phyloP scores from a whole-genome alignment of 2,797 vertebrate genomes.

The Manis pentadactyla region DNA sequence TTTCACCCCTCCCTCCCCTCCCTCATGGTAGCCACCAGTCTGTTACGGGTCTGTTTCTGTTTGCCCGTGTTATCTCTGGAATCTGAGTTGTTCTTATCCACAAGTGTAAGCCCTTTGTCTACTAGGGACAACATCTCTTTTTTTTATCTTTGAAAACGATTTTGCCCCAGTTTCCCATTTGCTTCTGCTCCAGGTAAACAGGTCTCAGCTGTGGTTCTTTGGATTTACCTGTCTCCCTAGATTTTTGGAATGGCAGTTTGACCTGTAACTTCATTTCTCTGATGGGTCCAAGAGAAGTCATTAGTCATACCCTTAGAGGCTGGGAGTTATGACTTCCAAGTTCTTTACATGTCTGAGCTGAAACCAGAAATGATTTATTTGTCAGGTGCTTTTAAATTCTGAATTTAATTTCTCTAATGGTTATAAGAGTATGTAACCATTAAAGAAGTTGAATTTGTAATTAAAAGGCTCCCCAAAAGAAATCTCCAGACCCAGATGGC shows the following conservation, averaged over 20 bases:
- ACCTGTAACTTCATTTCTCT: neutral
- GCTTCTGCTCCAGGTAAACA: neutral
- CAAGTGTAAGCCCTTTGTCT: neutral
- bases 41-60: no score
- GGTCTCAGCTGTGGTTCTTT: neutral
- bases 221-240: neutral
- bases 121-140: neutral
- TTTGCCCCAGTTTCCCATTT: neutral
- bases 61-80: neutral
- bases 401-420: constrained; percentile 18
- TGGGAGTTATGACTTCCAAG: neutral
- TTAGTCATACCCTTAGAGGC: neutral
- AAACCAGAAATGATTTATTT: constrained; percentile 29
- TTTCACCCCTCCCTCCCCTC: no score
- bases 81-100: rapidly evolving
- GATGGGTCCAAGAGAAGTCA: neutral
- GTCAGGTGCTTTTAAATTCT: constrained; percentile 5
- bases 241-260: neutral
- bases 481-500: neutral
- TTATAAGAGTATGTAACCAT: neutral
- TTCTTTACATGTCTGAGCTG: neutral
- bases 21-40: no score
- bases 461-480: constrained; percentile 8
- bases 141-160: neutral
- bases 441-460: constrained; percentile 43